Evolutionary conservation across 2,113 vertebrate species (phyloP), one percentile per base, ranked within the genome.

Genomic region (Thryonomys swinderianus): DNA sequence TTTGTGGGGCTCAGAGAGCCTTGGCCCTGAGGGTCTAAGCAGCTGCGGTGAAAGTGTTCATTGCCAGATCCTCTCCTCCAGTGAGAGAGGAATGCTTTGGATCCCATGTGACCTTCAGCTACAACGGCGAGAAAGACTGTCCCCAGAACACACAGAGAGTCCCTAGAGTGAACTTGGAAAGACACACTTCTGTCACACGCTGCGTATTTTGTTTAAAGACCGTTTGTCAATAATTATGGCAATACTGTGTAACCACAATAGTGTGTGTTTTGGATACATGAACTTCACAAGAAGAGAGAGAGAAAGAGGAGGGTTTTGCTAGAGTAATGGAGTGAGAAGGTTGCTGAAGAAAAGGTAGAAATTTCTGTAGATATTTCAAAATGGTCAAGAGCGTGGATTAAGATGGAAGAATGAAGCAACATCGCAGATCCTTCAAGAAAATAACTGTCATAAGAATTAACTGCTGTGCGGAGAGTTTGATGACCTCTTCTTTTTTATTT

Each of bases 71-170:
- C 76, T 61, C 23, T 66, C 80, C 64, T 94, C 48, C 95, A 4
- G 48, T 91, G 95, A 98, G 96, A 69, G 97, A 84, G 95, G 94
- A 96, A 97, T 87, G 90, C 93, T 98, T 97, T 98, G 96, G 93
- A 97, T 88, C 73, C 97, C 96, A 93, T 90, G 93, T 95, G 80
- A 92, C 96, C 95, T 82, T 81, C 34, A 93, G 80, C 74, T 96
- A 94, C 57, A 97, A 95, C 57, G 82, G 91, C 88, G 81, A 98
- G 95, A 97, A 94, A 96, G 96, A 97, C 45, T 96, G 42, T 86
- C 94, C 73, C 86, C 53, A 92, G 45, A 5, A 93, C 27, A 78
- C 74, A 17, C 6, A 96, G 94, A 93, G 97, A 79, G 37, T 95
- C 84, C 95, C 93, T 94, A 95, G 92, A 85, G 97, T 92, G 91